Conservation (phyloP, 37 sponge, comb jelly and placozoan species). For the Geodia barretti region DNA sequence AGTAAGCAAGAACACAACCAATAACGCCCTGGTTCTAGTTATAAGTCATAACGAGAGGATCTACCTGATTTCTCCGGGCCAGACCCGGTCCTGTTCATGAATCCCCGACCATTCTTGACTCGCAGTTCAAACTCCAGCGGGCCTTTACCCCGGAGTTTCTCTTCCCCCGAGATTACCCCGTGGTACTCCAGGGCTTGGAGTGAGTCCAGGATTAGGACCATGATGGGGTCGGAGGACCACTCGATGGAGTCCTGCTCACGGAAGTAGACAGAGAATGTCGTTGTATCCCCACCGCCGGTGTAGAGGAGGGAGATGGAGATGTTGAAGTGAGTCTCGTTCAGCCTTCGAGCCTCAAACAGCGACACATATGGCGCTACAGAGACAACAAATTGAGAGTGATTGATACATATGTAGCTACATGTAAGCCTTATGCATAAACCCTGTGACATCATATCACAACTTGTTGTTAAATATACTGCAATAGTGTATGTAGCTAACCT, state of each 20-base stretch:
- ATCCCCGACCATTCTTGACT: neutral
- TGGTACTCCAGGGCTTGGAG: neutral
- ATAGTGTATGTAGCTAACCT: too few relatives aligned
- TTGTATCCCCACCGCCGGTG: constrained; percentile 9
- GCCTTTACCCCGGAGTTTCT: neutral
- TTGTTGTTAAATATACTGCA: neutral
- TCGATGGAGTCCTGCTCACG: neutral
- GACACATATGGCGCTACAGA: neutral
- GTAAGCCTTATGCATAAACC: too few relatives aligned
- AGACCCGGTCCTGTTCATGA: neutral
- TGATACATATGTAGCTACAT: too few relatives aligned
- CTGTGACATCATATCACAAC: too few relatives aligned
- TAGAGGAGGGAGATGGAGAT: neutral
- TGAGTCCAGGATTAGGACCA: neutral
- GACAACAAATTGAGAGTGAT: too few relatives aligned
- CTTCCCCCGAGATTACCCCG: neutral
- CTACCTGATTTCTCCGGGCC: neutral
- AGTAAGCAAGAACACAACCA: too few relatives aligned
- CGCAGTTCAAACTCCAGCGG: neutral
- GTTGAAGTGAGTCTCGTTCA: constrained; percentile 6
- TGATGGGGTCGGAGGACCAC: neutral
- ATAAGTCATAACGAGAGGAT: neutral
- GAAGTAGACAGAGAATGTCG: neutral
- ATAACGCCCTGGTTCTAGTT: too few relatives aligned
- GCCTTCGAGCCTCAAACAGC: neutral